A percentile compares a stretch with the other conserved stretches of the same genome.
phyloP scores from a whole-genome alignment of 2,797 vertebrate genomes.

The Falco peregrinus region DNA sequence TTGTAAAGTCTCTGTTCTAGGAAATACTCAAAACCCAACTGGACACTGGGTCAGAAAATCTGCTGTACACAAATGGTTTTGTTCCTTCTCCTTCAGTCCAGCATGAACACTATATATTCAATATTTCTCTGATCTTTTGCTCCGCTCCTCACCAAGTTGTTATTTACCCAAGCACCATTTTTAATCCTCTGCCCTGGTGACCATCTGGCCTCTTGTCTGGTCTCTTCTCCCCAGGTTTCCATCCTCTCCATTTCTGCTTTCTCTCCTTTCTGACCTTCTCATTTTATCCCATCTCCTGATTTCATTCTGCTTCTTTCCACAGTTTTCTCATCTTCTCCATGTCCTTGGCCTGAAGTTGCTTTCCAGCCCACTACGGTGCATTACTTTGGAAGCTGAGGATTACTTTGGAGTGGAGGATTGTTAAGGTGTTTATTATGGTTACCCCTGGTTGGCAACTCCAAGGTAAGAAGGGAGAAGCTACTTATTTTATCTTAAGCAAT shows the following conservation, averaged over 20 bases:
- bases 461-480: neutral
- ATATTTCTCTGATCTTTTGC: neutral
- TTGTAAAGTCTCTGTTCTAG: neutral
- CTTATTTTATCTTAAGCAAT: slow-evolving; percentile 13
- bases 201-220: neutral
- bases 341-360: neutral
- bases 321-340: neutral
- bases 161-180: neutral
- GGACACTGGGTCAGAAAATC: neutral
- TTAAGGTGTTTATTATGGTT: neutral
- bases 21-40: neutral
- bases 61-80: neutral
- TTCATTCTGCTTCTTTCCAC: neutral
- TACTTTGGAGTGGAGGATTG: neutral
- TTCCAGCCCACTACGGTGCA: neutral
- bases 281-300: neutral
- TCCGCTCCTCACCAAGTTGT: neutral
- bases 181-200: neutral
- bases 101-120: neutral
- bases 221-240: neutral
- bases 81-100: neutral
- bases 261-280: neutral
- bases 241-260: neutral
- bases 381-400: neutral
- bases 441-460: neutral